These are phyloP conservation scores for Trachemys scripta DNA, from an alignment of 2,113 vertebrate genomes.

Conservation along the genomic window DNA sequence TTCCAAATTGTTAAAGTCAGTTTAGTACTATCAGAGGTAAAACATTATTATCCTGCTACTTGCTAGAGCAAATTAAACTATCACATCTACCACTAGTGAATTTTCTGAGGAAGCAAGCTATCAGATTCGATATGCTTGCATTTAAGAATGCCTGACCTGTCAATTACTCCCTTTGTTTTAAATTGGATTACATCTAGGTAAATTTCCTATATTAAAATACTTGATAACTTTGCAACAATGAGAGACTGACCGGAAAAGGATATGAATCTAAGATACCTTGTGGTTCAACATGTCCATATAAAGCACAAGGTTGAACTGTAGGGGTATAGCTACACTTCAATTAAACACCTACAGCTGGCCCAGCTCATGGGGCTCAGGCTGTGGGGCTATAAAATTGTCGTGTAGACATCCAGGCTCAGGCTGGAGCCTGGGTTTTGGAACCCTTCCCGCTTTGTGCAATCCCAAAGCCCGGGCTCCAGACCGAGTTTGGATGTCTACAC, in stretches of 20 bases:
- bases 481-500: too few species aligned
- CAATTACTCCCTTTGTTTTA: neutral
- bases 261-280: neutral
- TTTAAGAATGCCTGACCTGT: neutral
- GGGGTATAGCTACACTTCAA: neutral
- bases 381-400: too few species aligned
- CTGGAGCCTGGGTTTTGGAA: too few species aligned
- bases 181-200: neutral
- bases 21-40: neutral
- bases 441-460: too few species aligned
- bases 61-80: neutral
- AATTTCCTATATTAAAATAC: neutral
- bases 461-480: too few species aligned
- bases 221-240: neutral
- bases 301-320: neutral
- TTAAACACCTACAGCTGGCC: too few species aligned
- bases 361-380: too few species aligned
- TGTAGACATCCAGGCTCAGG: too few species aligned
- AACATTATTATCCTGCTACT: neutral
- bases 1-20: neutral
- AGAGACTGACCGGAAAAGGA: neutral
- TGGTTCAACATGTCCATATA: neutral
- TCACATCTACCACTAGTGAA: neutral
- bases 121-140: neutral
- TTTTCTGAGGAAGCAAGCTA: conserved; percentile 3